These are phyloP conservation scores for Formica aserva DNA, from an alignment of 2,888 invertebrate species.

Conservation along the genomic window DNA sequence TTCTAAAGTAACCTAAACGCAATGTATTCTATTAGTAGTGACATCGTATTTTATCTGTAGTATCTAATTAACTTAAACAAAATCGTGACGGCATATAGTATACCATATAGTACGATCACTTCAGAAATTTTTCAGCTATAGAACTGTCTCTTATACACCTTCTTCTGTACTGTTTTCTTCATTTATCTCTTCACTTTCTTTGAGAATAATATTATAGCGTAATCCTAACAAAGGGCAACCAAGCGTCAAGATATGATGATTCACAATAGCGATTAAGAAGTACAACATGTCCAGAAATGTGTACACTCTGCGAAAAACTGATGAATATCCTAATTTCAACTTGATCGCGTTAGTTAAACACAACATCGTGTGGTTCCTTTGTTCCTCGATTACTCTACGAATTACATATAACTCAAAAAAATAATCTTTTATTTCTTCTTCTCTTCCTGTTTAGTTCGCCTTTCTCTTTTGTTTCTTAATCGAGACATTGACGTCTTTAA, in stretches of 20 bases:
- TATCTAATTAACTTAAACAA: constrained; percentile 83
- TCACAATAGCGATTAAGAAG: constrained; percentile 5
- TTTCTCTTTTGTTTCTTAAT: not conserved
- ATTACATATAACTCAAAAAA: constrained; percentile 35
- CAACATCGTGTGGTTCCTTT: not conserved
- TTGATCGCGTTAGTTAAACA: not conserved
- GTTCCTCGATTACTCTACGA: constrained; percentile 4
- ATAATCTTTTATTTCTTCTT: not conserved
- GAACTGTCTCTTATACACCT: constrained; percentile 66
- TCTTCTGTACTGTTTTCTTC: constrained; percentile 8
- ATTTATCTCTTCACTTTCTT: constrained; percentile 2
- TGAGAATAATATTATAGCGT: constrained; percentile 32
- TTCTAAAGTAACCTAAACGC: constrained; percentile 84
- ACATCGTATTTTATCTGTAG: constrained; percentile 81
- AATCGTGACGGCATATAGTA: constrained; percentile 72
- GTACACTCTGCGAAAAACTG: constrained; percentile 12
- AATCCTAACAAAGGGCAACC: constrained; percentile 8
- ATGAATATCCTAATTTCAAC: constrained; percentile 18
- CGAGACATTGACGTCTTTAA: not conserved
- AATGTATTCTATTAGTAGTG: constrained; percentile 77
- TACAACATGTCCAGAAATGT: not conserved
- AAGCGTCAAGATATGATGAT: constrained; percentile 19
- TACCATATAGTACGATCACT: constrained; percentile 77
- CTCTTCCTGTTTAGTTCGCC: not conserved
- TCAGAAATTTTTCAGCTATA: constrained; percentile 72